Evolutionary conservation across 2,113 vertebrate genomes (phyloP).

Genomic region (Candoia aspera): DNA sequence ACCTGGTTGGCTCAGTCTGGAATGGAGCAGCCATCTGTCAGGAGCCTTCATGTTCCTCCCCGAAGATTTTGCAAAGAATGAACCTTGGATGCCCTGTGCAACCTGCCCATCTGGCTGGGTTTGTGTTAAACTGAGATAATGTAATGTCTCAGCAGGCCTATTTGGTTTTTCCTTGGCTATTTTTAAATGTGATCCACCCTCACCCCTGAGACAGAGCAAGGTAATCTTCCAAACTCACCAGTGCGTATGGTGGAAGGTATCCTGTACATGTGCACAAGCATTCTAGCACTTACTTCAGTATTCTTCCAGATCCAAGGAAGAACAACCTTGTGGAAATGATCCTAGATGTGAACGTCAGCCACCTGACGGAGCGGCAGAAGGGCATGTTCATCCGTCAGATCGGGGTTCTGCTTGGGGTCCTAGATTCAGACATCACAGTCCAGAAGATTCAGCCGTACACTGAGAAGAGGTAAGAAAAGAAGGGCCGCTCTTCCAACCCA

Average conservation of each 20-base stretch:
- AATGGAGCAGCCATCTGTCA: neutral
- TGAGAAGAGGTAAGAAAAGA: constrained; percentile 84
- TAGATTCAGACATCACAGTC: constrained; percentile 94
- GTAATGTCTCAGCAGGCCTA: neutral
- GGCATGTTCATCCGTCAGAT: constrained; percentile 97
- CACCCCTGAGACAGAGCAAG: neutral
- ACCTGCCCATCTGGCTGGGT: neutral
- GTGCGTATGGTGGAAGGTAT: too few species aligned
- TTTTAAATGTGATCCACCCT: neutral
- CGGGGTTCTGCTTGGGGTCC: constrained; percentile 89
- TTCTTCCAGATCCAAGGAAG: constrained; percentile 82
- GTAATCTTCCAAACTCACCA: neutral
- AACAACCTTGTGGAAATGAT: constrained; percentile 94
- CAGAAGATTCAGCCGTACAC: constrained; percentile 91
- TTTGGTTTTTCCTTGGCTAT: neutral
- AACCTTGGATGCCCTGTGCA: neutral
- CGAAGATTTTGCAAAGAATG: neutral
- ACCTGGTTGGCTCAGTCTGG: neutral
- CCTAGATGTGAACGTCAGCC: constrained; percentile 88
- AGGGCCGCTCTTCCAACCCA: neutral
- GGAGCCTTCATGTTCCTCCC: neutral
- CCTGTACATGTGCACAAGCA: neutral
- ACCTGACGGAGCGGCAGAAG: constrained; percentile 90
- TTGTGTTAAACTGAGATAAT: neutral
- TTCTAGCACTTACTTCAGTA: neutral